Percentiles rank a stretch among this genome's conserved stretches.
Evolutionary conservation across 2,797 vertebrate genomes (phyloP).

Genomic region (Coluber constrictor): DNA sequence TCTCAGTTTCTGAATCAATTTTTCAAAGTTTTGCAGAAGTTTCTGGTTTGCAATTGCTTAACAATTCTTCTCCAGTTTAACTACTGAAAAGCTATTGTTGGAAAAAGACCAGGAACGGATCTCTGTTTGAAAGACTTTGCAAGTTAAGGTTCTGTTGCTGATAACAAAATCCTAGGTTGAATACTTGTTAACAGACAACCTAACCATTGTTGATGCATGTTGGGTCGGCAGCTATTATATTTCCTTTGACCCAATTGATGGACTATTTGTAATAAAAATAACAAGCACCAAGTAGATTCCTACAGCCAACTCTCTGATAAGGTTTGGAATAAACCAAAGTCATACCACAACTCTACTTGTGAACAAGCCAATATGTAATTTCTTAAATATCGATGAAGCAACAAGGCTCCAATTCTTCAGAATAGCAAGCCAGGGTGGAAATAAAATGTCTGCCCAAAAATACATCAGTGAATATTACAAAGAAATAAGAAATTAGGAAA

Average conservation of each 20-base stretch:
- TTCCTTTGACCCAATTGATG: not conserved
- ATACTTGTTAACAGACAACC: not conserved
- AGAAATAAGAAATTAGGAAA: not conserved
- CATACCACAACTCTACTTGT: not conserved
- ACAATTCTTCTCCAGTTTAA: not conserved
- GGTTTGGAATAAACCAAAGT: not conserved
- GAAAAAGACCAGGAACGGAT: not conserved
- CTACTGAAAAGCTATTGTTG: not conserved
- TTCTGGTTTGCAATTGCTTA: not conserved
- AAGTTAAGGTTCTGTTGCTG: not conserved
- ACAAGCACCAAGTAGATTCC: not conserved
- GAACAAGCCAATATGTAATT: not conserved
- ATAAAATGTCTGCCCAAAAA: not conserved
- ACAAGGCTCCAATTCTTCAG: not conserved
- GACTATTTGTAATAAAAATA: not conserved
- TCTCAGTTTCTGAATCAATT: not conserved
- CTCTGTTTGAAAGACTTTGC: not conserved
- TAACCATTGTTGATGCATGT: no score
- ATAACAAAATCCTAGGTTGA: not conserved
- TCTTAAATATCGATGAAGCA: not conserved
- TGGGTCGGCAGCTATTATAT: not conserved
- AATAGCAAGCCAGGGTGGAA: not conserved
- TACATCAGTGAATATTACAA: not conserved
- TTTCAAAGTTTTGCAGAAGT: not conserved
- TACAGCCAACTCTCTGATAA: not conserved